phyloP scores from a whole-genome alignment of 2,888 invertebrate species.

The Sesia apiformis region DNA sequence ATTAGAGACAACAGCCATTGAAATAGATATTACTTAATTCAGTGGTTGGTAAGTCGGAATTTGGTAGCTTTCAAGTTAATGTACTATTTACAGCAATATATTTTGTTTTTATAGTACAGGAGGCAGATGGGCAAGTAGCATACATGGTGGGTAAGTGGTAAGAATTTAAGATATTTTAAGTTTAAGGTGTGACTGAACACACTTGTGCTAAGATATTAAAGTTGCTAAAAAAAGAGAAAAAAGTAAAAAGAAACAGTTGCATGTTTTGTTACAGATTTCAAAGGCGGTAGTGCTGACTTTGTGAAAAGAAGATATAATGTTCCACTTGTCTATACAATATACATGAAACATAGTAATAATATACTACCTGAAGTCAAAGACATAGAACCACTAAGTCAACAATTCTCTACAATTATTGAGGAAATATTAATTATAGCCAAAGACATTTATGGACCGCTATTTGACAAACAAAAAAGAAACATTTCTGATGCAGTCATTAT shows the following conservation, averaged over 20 bases:
- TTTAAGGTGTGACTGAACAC: no score
- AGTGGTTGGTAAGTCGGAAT: no score
- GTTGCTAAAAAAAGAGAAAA: no score
- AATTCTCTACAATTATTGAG: constrained; percentile 35
- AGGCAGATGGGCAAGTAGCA: not conserved
- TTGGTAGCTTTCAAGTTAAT: no score
- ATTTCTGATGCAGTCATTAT: not conserved
- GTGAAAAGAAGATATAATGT: constrained; percentile 50
- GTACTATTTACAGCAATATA: no score
- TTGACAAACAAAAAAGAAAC: constrained; percentile 18
- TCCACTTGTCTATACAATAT: constrained; percentile 49
- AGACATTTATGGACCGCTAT: constrained; percentile 52
- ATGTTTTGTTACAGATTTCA: constrained; percentile 28
- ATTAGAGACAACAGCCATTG: no score
- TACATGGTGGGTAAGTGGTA: no score
- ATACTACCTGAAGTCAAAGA: constrained; percentile 28
- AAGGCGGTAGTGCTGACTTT: constrained; percentile 59
- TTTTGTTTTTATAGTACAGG: no score
- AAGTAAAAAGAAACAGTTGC: not conserved
- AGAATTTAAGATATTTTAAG: no score
- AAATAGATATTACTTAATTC: no score
- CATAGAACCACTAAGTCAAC: constrained; percentile 24
- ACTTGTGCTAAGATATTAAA: no score
- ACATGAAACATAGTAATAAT: constrained; percentile 29
- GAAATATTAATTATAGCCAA: constrained; percentile 36